A percentile compares a stretch with the other conserved stretches of the same genome.
Conservation (phyloP, 2,888 invertebrate genomes). For the Eupithecia abbreviata region DNA sequence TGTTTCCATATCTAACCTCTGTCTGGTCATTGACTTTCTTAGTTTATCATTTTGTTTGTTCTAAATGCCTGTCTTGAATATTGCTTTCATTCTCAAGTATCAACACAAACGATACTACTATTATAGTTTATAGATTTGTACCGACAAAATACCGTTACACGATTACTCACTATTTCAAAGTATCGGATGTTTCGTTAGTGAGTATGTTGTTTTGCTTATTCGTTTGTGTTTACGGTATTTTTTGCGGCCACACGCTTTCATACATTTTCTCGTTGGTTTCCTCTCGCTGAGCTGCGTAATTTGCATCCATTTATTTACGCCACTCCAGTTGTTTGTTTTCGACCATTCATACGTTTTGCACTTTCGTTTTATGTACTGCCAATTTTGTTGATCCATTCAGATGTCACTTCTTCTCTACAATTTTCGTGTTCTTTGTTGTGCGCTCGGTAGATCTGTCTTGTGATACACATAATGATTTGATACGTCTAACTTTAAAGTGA, state of each 20-base stretch:
- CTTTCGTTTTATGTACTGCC: slow-evolving; percentile 50
- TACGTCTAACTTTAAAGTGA: slow-evolving; percentile 1
- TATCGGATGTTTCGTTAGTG: slow-evolving; percentile 8
- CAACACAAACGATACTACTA: background rate
- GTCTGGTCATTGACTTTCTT: slow-evolving; percentile 25
- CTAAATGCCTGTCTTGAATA: slow-evolving; percentile 1
- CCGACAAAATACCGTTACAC: background rate
- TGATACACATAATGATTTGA: background rate
- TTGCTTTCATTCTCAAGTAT: background rate
- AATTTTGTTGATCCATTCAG: slow-evolving; percentile 33
- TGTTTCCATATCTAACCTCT: slow-evolving; percentile 15
- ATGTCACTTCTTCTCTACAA: slow-evolving; percentile 5
- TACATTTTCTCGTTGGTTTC: slow-evolving; percentile 58
- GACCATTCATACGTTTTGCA: slow-evolving; percentile 60
- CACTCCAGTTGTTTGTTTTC: slow-evolving; percentile 59
- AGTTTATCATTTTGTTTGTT: slow-evolving; percentile 14
- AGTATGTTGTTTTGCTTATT: slow-evolving; percentile 13
- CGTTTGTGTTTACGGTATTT: slow-evolving; percentile 37
- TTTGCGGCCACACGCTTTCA: slow-evolving; percentile 51
- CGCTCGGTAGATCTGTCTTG: background rate
- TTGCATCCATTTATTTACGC: slow-evolving; percentile 73
- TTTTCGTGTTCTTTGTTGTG: slow-evolving; percentile 7
- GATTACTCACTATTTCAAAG: slow-evolving; percentile 3
- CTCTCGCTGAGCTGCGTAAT: slow-evolving; percentile 63
- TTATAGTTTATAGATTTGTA: background rate